Conservation (phyloP, 2,797 vertebrate genomes). For the Rhodeus uyekii region DNA sequence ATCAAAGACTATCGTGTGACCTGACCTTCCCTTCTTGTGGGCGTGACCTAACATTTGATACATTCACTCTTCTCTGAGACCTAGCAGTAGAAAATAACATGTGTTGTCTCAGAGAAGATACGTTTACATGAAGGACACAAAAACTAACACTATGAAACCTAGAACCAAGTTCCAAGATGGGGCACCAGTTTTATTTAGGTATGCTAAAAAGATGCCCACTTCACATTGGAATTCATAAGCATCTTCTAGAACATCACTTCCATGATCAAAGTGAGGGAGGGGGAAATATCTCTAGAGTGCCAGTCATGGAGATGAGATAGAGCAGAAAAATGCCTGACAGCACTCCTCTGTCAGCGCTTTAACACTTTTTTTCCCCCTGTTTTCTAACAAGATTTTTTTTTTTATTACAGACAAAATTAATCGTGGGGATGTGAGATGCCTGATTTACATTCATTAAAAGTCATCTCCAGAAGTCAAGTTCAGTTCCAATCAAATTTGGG, state of each 20-base stretch:
- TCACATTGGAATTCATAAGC: conserved; percentile 34
- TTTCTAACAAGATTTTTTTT: conserved; percentile 82
- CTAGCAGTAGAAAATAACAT: not conserved
- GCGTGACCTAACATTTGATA: not conserved
- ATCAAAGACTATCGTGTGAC: conserved; percentile 1
- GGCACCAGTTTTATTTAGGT: not conserved
- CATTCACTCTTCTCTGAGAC: not conserved
- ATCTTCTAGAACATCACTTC: conserved; percentile 16
- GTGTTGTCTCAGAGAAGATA: not conserved
- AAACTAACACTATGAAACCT: not conserved
- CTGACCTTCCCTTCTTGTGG: not conserved
- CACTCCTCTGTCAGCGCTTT: conserved; percentile 75
- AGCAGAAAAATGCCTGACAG: conserved; percentile 38
- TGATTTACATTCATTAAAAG: conserved; percentile 99
- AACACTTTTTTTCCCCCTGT: conserved; percentile 73
- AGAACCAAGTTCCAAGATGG: not conserved
- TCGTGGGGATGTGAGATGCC: conserved; percentile 99
- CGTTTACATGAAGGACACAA: not conserved
- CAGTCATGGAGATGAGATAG: conserved; percentile 41
- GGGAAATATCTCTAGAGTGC: conserved; percentile 35
- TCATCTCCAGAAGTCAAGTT: conserved; percentile 98
- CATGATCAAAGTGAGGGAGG: conserved; percentile 45
- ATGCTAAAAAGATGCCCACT: conserved; percentile 9
- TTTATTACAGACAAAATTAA: conserved; percentile 96
- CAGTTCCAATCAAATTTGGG: conserved; percentile 99